A percentile compares a stretch with the other conserved stretches of the same genome.
Conservation (phyloP, 2,797 vertebrate genomes). For the Smutsia temminckii region DNA sequence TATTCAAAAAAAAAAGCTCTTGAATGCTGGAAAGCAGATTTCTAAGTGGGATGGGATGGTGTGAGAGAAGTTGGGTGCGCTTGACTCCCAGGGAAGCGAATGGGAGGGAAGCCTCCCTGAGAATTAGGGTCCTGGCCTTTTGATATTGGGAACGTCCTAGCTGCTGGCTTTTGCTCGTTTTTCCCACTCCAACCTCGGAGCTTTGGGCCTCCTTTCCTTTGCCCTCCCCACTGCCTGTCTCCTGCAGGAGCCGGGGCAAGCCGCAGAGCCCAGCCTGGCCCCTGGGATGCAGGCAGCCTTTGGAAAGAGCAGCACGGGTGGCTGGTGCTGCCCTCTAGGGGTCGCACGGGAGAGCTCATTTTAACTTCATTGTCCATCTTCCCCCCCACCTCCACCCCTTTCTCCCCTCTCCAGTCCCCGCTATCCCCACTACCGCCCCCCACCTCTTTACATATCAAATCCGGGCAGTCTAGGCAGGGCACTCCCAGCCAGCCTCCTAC, state of each 20-base stretch:
- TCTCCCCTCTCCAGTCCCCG: too few species aligned
- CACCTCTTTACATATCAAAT: too few species aligned
- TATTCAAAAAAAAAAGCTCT: background rate
- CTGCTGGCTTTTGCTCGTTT: background rate
- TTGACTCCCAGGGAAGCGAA: background rate
- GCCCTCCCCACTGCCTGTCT: background rate
- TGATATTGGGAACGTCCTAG: background rate
- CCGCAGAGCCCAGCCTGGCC: background rate
- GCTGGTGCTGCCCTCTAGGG: slow-evolving; percentile 11
- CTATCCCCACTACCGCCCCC: rapidly evolving
- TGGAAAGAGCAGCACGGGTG: rapidly evolving
- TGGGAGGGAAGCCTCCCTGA: background rate
- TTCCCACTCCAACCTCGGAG: background rate
- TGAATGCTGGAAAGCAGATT: background rate
- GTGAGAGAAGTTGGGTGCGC: background rate
- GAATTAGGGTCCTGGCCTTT: background rate
- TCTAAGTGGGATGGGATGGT: background rate
- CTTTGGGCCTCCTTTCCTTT: too few species aligned
- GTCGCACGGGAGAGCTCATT: background rate
- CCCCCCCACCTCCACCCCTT: too few species aligned
- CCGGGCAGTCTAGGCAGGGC: background rate
- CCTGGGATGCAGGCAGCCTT: background rate
- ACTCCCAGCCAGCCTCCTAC: background rate
- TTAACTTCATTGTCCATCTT: background rate
- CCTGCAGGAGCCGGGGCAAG: background rate